phyloP scores from a whole-genome alignment of 1,140 invertebrate species.

The Leptinotarsa lineolata region DNA sequence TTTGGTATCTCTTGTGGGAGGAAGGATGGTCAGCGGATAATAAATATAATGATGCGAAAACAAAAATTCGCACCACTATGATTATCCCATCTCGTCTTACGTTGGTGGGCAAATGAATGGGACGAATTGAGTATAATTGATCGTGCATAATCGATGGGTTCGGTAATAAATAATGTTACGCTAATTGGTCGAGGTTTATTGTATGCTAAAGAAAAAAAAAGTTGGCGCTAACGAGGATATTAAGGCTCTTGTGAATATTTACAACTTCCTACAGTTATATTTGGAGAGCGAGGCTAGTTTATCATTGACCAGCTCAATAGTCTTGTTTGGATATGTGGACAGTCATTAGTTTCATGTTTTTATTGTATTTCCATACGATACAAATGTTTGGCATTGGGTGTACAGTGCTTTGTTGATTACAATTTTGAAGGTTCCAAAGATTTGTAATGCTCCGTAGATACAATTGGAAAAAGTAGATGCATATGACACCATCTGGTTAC shows the following conservation, averaged over 20 bases:
- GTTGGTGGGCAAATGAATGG: slow-evolving; percentile 7
- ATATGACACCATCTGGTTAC: too few species aligned
- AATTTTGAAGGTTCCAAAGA: too few species aligned
- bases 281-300: background rate
- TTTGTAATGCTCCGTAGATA: too few species aligned
- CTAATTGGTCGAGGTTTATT: background rate
- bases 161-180: slow-evolving; percentile 2
- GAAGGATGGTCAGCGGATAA: slow-evolving; percentile 1
- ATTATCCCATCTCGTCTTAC: slow-evolving; percentile 6
- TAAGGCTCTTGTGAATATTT: background rate
- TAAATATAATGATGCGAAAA: background rate
- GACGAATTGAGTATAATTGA: slow-evolving; percentile 4
- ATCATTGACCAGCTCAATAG: too few species aligned
- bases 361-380: too few species aligned
- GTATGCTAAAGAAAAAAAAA: background rate
- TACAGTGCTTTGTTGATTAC: too few species aligned
- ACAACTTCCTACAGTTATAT: slow-evolving; percentile 1
- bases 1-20: background rate
- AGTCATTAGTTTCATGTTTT: too few species aligned
- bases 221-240: background rate
- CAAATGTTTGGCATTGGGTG: too few species aligned
- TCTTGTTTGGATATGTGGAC: too few species aligned
- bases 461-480: too few species aligned
- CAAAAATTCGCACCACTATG: slow-evolving; percentile 3
- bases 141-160: slow-evolving; percentile 4